phyloP scores from a whole-genome alignment of 2,888 invertebrate species.

The Trissolcus japonicus region DNA sequence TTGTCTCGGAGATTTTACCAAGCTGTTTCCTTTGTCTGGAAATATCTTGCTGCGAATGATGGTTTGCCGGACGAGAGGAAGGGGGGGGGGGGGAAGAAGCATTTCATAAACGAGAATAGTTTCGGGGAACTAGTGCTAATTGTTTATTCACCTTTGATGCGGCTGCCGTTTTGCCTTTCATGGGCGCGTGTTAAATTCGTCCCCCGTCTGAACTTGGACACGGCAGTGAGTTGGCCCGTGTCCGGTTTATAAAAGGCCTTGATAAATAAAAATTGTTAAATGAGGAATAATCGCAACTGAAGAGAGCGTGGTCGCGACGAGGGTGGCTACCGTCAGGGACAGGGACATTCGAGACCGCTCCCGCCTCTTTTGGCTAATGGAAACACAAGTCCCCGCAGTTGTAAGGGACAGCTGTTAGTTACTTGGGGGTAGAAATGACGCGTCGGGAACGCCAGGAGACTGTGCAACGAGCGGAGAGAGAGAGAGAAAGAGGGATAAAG shows the following conservation, averaged over 20 bases:
- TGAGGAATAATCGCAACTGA: slow-evolving; percentile 62
- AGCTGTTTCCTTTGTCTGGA: too few species aligned
- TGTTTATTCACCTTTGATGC: slow-evolving; percentile 35
- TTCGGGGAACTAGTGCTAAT: slow-evolving; percentile 13
- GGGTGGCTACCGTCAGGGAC: slow-evolving; percentile 35
- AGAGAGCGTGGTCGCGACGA: slow-evolving; percentile 26
- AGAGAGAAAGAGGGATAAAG: too few species aligned
- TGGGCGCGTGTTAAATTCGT: neutral
- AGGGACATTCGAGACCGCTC: slow-evolving; percentile 58
- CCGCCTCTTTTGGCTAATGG: slow-evolving; percentile 65
- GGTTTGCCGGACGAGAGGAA: too few species aligned
- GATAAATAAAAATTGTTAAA: slow-evolving; percentile 64
- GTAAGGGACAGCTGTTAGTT: slow-evolving; percentile 56
- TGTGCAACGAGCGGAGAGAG: slow-evolving; percentile 10
- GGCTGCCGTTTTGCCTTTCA: slow-evolving; percentile 15
- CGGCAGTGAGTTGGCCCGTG: neutral
- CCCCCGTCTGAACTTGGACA: too few species aligned
- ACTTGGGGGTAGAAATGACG: slow-evolving; percentile 29
- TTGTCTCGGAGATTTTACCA: too few species aligned
- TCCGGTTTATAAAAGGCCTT: slow-evolving; percentile 55
- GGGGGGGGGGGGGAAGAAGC: too few species aligned
- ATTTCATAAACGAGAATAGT: too few species aligned
- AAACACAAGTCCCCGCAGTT: slow-evolving; percentile 61
- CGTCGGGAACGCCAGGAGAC: slow-evolving; percentile 54
- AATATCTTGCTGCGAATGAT: too few species aligned